Evolutionary conservation across 2,888 invertebrate species (phyloP).

Genomic region (Bellardia pandia): DNA sequence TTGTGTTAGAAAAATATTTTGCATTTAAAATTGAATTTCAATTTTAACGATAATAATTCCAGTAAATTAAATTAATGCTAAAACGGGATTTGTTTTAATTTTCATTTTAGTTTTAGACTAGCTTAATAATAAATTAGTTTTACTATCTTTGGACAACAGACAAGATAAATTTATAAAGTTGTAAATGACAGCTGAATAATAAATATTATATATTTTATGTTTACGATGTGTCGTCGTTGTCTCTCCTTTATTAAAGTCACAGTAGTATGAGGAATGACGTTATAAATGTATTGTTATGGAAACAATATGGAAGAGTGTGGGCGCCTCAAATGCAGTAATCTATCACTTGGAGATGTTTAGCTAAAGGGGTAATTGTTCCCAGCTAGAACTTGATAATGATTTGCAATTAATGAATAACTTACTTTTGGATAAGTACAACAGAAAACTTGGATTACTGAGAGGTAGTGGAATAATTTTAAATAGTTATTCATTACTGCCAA

Average conservation of each 20-base stretch:
- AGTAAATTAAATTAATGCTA: conserved; percentile 19
- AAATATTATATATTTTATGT: conserved; percentile 9
- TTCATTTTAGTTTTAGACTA: conserved; percentile 1
- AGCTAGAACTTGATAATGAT: too few species aligned
- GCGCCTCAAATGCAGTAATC: conserved; percentile 30
- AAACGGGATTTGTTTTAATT: not conserved
- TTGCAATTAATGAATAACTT: too few species aligned
- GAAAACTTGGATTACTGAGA: too few species aligned
- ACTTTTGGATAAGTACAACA: too few species aligned
- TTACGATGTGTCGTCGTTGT: conserved; percentile 35
- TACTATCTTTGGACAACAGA: conserved; percentile 29
- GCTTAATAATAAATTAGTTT: conserved; percentile 14
- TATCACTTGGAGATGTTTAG: not conserved
- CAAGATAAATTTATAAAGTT: conserved; percentile 45
- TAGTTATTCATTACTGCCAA: too few species aligned
- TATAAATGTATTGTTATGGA: conserved; percentile 22
- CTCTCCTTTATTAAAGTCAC: conserved; percentile 14
- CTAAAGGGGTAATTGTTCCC: not conserved
- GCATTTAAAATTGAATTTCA: not conserved
- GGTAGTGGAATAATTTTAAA: too few species aligned
- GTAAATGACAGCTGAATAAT: conserved; percentile 29
- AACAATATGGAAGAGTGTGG: conserved; percentile 23
- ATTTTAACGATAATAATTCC: not conserved
- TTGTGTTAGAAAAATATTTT: conserved; percentile 4
- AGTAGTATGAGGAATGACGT: conserved; percentile 20